These are phyloP conservation scores for Hemicordylus capensis DNA, from an alignment of 2,113 vertebrate genomes.

Conservation along the genomic window DNA sequence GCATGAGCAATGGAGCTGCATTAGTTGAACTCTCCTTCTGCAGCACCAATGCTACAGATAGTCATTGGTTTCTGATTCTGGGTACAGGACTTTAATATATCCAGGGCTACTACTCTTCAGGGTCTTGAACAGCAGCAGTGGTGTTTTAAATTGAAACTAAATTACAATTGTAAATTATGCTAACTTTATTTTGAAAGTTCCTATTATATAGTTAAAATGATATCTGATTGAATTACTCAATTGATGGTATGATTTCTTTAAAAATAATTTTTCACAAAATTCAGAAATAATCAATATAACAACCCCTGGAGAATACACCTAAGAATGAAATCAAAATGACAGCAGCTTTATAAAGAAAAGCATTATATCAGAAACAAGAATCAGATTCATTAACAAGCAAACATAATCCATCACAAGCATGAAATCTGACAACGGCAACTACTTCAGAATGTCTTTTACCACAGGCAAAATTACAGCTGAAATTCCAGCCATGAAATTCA, in stretches of 20 bases:
- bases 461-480: conserved; percentile 6
- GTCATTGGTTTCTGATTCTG: neutral
- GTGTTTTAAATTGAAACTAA: neutral
- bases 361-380: conserved; percentile 13
- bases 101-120: neutral
- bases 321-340: conserved; percentile 38
- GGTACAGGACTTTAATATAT: neutral
- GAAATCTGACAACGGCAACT: conserved; percentile 43
- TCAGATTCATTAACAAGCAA: conserved; percentile 44
- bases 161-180: neutral
- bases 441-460: conserved; percentile 15
- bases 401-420: conserved; percentile 35
- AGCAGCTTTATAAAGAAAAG: conserved; percentile 36
- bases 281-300: neutral
- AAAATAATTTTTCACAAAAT: neutral
- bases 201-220: neutral
- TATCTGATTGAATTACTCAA: neutral
- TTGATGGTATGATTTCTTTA: neutral
- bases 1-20: too few species aligned
- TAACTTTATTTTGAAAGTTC: neutral
- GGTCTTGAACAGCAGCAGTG: neutral
- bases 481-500: conserved; percentile 31
- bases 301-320: neutral
- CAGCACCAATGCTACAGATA: too few species aligned
- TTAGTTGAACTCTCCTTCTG: too few species aligned